Percentiles rank a stretch among this genome's conserved stretches.
Conservation (phyloP, 2,888 invertebrate genomes). For the Eudemis profundana region DNA sequence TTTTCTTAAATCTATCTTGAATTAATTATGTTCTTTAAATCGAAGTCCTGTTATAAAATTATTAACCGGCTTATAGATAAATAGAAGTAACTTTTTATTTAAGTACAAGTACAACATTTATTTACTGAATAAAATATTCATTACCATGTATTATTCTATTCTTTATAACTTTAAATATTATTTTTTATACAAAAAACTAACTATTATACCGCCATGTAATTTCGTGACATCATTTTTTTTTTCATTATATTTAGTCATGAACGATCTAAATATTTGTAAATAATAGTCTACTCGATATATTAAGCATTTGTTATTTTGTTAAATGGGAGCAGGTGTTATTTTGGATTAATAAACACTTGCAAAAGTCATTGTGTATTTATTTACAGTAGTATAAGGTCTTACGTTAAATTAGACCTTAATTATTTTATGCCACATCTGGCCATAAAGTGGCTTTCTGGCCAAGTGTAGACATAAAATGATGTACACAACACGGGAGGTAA, state of each 20-base stretch:
- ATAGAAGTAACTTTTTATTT: neutral
- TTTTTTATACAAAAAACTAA: neutral
- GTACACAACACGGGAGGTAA: too few species aligned
- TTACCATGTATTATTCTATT: neutral
- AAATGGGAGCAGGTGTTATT: constrained; percentile 70
- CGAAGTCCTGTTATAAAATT: neutral
- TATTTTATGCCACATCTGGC: too few species aligned
- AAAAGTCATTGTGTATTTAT: constrained; percentile 50
- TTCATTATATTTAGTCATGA: neutral
- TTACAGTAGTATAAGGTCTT: constrained; percentile 35
- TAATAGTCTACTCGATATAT: constrained; percentile 24
- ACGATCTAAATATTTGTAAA: constrained; percentile 14
- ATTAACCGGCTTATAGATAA: too few species aligned
- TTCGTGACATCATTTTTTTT: neutral
- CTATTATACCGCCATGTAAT: neutral
- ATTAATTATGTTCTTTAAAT: constrained; percentile 3
- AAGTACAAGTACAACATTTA: too few species aligned
- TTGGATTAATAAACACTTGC: constrained; percentile 60
- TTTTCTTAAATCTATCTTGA: too few species aligned
- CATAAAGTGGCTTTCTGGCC: too few species aligned
- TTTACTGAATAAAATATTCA: neutral
- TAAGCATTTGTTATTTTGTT: constrained; percentile 41
- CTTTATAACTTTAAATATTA: constrained; percentile 3
- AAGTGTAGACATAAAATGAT: too few species aligned
- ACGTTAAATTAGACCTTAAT: neutral